Evolutionary conservation across 2,888 invertebrate species (phyloP).

Genomic region (Aquatica leii): DNA sequence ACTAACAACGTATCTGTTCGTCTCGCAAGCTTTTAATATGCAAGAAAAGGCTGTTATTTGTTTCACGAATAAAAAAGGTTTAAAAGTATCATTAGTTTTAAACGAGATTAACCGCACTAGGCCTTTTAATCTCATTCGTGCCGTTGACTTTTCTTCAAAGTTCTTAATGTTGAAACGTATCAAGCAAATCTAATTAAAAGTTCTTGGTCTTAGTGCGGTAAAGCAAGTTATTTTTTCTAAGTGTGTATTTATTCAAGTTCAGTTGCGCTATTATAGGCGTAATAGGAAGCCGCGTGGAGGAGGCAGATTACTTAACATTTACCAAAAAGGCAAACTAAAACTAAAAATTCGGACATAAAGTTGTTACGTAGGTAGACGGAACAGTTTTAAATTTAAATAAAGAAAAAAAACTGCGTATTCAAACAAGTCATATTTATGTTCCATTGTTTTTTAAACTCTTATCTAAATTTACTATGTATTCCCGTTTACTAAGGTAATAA

Average conservation of each 20-base stretch:
- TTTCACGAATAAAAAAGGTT: constrained; percentile 2
- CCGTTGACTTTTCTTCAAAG: constrained; percentile 9
- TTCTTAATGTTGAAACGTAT: constrained; percentile 8
- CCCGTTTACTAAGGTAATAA: constrained; percentile 10
- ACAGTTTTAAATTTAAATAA: constrained; percentile 4
- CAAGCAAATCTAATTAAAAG: constrained; percentile 5
- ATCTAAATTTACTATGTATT: constrained; percentile 10
- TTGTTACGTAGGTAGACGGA: background rate
- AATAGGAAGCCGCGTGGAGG: no score
- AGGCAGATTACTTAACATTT: no score
- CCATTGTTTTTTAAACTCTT: constrained; percentile 11
- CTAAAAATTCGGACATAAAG: no score
- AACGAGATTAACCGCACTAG: constrained; percentile 1
- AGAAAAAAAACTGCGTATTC: background rate
- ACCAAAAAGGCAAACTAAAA: no score
- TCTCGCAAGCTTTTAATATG: no score
- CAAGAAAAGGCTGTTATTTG: no score
- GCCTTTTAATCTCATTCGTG: constrained; percentile 3
- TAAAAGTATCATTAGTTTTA: constrained; percentile 8
- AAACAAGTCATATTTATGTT: constrained; percentile 11
- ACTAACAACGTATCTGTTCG: background rate
- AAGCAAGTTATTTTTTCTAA: no score
- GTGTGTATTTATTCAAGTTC: no score
- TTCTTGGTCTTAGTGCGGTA: background rate
- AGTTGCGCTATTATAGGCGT: no score